Evolutionary conservation across 2,113 vertebrate genomes (phyloP), one percentile per base, ranked within the genome.

Genomic region (Strigops habroptila): DNA sequence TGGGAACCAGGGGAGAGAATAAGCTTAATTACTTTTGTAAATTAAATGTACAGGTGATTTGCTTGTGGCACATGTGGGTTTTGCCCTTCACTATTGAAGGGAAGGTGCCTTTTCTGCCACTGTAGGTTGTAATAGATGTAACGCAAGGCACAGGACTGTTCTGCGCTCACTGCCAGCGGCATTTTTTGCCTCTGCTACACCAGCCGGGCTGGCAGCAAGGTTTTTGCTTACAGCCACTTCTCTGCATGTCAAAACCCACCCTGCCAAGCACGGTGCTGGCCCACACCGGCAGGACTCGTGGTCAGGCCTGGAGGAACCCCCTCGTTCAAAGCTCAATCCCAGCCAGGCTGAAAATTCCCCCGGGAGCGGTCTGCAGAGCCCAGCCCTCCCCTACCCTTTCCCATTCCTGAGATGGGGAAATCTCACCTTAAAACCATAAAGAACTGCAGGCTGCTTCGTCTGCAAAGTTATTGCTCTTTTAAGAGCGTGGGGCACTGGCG

Each of bases 81-180:
- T 78, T 65, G 30, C 51, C 44, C 28, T 41, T 46, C 3, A 1
- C 25, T 35, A 8, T 3, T 16, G 22, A 31, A 28, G 30, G 21
- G 44, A 21, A 39, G 25, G 31, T 63, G 33, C 30, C 18, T 65
- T 52, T 46, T 31, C 33, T 35, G 51, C 71, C 2, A 1, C 28
- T 31, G 14, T 9, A 59, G 12, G 41, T 2, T 44, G 19, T 27
- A 22, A 28, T 33, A 21, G 35, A 37, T 28, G 12, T 7, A 14
- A 24, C 1, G 0, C 12, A 9, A 17, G 31, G 33, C 35, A 51
- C 31, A 10, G 60, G 6, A 18, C 82, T 27, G 41, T 14, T 39
- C 18, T 11, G 70, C 1, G 1, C 33, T 46, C 33, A 2, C 33
- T 18, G 8, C 49, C 3, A 1, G 6, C 1, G 1, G 28, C 0